Evolutionary conservation across 2,888 invertebrate species (phyloP).

Genomic region (Pomacea canaliculata): DNA sequence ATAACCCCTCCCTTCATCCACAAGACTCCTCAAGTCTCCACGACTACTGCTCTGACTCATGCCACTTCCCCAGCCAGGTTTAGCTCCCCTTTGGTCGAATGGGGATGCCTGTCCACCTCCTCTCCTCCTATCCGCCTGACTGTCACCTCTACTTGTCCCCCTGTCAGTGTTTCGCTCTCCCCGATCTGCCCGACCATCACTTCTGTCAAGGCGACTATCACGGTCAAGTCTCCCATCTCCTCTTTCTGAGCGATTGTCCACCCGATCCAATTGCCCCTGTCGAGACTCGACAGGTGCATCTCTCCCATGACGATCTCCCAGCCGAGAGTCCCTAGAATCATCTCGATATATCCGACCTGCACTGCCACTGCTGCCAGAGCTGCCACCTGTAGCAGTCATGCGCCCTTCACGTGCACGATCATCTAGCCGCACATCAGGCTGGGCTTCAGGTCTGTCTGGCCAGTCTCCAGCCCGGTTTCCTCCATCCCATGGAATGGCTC

Average conservation of each 20-base stretch:
- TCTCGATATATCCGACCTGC: conserved; percentile 15
- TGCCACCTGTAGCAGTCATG: not conserved
- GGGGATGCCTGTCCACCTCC: not conserved
- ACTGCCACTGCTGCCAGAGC: conserved; percentile 8
- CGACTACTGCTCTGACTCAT: conserved; percentile 8
- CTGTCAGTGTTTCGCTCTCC: conserved; percentile 23
- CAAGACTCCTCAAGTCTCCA: conserved; percentile 3
- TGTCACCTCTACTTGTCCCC: conserved; percentile 10
- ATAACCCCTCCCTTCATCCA: not conserved
- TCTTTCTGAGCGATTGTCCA: conserved; percentile 1
- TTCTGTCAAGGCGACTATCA: conserved; percentile 21
- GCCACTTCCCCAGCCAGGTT: conserved; percentile 1
- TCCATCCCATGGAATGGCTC: conserved; percentile 19
- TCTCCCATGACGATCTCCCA: conserved; percentile 18
- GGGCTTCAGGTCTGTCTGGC: not conserved
- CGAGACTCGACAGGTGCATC: conserved; percentile 1
- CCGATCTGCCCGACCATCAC: conserved; percentile 21
- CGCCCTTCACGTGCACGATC: conserved; percentile 12
- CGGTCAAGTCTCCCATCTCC: conserved; percentile 19
- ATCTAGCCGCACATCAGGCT: conserved; percentile 24
- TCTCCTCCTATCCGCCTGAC: conserved; percentile 17
- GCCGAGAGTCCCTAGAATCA: conserved; percentile 14
- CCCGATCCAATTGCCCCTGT: not conserved
- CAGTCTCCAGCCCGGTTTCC: conserved; percentile 22
- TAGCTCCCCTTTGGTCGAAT: conserved; percentile 9